Evolutionary conservation across 2,113 vertebrate species (phyloP).

Genomic region (Prochilodus magdalenae): DNA sequence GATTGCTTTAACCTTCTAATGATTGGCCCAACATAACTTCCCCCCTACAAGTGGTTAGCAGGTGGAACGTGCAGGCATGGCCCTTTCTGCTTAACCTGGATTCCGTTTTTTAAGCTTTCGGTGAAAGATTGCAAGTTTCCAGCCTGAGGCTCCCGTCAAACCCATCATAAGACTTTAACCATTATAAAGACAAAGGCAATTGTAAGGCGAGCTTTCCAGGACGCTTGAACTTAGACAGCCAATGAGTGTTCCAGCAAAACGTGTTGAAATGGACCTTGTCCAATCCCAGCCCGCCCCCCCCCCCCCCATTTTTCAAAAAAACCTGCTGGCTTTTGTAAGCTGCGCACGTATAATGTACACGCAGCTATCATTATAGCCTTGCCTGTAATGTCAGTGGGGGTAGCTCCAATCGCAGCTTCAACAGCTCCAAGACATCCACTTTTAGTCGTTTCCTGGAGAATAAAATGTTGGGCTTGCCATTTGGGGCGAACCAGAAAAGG

Average conservation of each 20-base stretch:
- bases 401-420: not conserved
- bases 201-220: not conserved
- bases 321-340: not conserved
- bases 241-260: not conserved
- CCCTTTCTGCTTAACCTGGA: not conserved
- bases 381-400: not conserved
- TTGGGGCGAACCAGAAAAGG: not conserved
- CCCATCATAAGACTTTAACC: not conserved
- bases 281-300: not conserved
- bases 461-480: not conserved
- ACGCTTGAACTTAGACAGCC: not conserved
- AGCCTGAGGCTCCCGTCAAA: not conserved
- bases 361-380: not conserved
- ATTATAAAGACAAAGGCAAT: not conserved
- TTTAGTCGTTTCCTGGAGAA: not conserved
- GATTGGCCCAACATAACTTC: no score
- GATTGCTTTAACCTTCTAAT: not conserved
- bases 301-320: no score
- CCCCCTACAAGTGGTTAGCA: not conserved
- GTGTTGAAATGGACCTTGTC: not conserved
- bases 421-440: constrained; percentile 8
- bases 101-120: not conserved
- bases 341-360: constrained; percentile 1
- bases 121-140: not conserved
- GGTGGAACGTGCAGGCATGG: not conserved